Evolutionary conservation across 2,797 vertebrate genomes (phyloP), one percentile per base, ranked within the genome.

Genomic region (Darevskia nairensis): DNA sequence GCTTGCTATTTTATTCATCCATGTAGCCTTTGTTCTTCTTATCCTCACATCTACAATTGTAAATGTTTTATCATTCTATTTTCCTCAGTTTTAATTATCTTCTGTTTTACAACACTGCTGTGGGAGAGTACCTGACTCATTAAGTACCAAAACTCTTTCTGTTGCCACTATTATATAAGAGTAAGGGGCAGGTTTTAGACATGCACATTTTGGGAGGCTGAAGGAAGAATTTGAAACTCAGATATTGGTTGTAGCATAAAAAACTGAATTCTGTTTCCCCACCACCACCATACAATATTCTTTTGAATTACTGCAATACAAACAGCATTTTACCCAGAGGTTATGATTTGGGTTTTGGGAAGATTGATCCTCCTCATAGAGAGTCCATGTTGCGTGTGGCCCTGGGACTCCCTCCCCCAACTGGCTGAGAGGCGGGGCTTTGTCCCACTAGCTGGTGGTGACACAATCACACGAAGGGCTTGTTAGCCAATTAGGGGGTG

Each of bases 41-140:
- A 75, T 59, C 8, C 68, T 1, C 86, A 89, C 15, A 41, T 32
- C 64, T 80, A 85, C 75, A 32, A 8, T 89, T 88, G 4, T 80
- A 25, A 61, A 9, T 39, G 1, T 44, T 89, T 82, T 83, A 64
- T 86, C 77, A 77, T 78, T 32, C 78, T 68, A 59, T 25, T 88
- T 91, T 81, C 66, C 46, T 68, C 89, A 80, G 32, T 27, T 23
- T 3, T 74, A 89, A 68, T 1, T 80, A 25, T 61, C 75, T 75
- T 84, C 76, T 77, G n/a, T n/a, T n/a, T n/a, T n/a, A n/a, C n/a
- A n/a, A n/a, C 46, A 71, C 80, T 90, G 25, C 29, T 85, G 21
- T 8, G 79, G 23, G 85, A 82, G 71, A 35, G 0, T 23, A 84
- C 81, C 23, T 69, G 55, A 71, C 41, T 90, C n/a, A 82, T 0